Conservation (phyloP, 2,888 invertebrate species). For the Rotaria magnacalcarata region DNA sequence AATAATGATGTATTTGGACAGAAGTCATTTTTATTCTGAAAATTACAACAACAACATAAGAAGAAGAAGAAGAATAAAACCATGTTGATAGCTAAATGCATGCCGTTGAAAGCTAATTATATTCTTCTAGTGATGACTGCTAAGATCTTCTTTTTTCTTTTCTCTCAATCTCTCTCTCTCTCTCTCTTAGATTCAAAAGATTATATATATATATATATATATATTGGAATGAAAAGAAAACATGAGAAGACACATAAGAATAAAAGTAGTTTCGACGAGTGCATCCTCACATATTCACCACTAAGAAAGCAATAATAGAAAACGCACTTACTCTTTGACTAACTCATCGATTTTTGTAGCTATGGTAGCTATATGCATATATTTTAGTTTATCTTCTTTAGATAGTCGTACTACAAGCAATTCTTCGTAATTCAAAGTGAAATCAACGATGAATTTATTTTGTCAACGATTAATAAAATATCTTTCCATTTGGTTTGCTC, state of each 20-base stretch:
- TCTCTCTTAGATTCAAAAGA: neutral
- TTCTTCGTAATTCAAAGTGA: neutral
- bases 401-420: neutral
- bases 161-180: neutral
- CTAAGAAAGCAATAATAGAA: neutral
- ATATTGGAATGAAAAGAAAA: neutral
- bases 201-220: neutral
- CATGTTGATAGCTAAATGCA: neutral
- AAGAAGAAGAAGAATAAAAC: neutral
- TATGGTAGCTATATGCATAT: neutral
- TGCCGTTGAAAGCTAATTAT: neutral
- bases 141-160: neutral
- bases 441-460: neutral
- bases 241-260: neutral
- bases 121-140: neutral
- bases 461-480: neutral
- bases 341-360: neutral
- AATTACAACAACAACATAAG: neutral
- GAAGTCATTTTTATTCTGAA: neutral
- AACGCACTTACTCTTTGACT: neutral
- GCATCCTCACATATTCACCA: neutral
- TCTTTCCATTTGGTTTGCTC: neutral
- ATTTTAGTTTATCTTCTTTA: neutral
- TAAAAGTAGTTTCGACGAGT: neutral
- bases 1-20: neutral